These are phyloP conservation scores for Mylabris sibirica DNA, from an alignment of 2,888 invertebrate species.

Conservation along the genomic window DNA sequence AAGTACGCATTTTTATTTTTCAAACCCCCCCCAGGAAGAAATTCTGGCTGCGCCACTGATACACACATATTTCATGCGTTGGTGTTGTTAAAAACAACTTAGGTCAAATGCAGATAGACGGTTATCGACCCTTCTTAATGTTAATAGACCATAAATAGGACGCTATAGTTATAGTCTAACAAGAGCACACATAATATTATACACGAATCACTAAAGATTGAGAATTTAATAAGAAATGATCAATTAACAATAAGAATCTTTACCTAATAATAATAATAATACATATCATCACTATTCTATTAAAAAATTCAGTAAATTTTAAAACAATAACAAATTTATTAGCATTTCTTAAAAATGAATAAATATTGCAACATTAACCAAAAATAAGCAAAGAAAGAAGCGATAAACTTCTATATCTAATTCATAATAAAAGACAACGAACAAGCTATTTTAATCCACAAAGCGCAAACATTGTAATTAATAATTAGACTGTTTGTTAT, in stretches of 20 bases:
- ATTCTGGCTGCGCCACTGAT: too few species aligned
- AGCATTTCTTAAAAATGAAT: not conserved
- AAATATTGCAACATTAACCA: slow-evolving; percentile 9
- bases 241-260: not conserved
- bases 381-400: not conserved
- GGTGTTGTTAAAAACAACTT: slow-evolving; percentile 15
- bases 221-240: not conserved
- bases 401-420: not conserved
- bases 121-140: slow-evolving; percentile 34
- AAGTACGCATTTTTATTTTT: too few species aligned
- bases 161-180: slow-evolving; percentile 25
- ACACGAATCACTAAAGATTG: not conserved
- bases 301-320: too few species aligned
- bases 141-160: slow-evolving; percentile 35
- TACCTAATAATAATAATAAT: not conserved
- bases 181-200: not conserved
- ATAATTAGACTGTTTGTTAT: not conserved
- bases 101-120: slow-evolving; percentile 27
- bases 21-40: too few species aligned
- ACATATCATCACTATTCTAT: too few species aligned
- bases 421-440: not conserved
- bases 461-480: not conserved
- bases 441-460: slow-evolving; percentile 1
- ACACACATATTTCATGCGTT: not conserved
- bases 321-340: not conserved